Evolutionary conservation across 2,888 invertebrate species (phyloP).

Genomic region (Auanema sp.): DNA sequence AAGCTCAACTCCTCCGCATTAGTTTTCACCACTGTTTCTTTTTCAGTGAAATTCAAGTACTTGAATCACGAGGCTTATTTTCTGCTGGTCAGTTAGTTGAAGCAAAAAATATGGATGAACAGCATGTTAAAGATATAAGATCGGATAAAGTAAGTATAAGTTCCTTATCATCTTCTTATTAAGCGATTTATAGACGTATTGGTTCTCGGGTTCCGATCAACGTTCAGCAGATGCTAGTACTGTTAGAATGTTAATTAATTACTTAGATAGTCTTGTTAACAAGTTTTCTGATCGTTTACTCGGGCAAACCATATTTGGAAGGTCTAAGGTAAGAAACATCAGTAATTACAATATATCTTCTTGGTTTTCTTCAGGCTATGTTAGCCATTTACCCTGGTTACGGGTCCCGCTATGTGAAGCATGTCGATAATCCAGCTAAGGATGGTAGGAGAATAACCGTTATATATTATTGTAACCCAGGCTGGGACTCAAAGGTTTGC

Average conservation of each 20-base stretch:
- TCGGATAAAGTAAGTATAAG: slow-evolving; percentile 46
- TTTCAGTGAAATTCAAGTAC: slow-evolving; percentile 52
- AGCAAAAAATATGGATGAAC: slow-evolving; percentile 40
- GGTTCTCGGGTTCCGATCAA: slow-evolving; percentile 57
- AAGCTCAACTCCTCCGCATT: background rate
- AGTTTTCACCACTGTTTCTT: background rate
- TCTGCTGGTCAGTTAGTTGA: slow-evolving; percentile 56
- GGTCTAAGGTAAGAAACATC: slow-evolving; percentile 40
- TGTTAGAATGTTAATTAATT: slow-evolving; percentile 55
- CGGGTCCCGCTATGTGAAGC: slow-evolving; percentile 91
- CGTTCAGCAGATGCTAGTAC: slow-evolving; percentile 45
- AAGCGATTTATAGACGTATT: slow-evolving; percentile 48
- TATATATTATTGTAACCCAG: slow-evolving; percentile 92
- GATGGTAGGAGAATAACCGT: slow-evolving; percentile 96
- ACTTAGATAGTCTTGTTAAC: slow-evolving; percentile 59
- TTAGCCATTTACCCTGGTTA: slow-evolving; percentile 95
- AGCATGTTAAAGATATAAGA: slow-evolving; percentile 53
- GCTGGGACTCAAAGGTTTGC: slow-evolving; percentile 72
- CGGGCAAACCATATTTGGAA: slow-evolving; percentile 54
- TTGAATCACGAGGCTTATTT: slow-evolving; percentile 54
- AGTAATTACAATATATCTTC: background rate
- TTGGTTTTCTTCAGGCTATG: slow-evolving; percentile 78
- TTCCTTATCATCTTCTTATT: background rate
- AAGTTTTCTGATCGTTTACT: slow-evolving; percentile 49
- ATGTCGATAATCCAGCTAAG: slow-evolving; percentile 94